phyloP scores from a whole-genome alignment of 1,140 invertebrate genomes.

The Calosoma granatense region DNA sequence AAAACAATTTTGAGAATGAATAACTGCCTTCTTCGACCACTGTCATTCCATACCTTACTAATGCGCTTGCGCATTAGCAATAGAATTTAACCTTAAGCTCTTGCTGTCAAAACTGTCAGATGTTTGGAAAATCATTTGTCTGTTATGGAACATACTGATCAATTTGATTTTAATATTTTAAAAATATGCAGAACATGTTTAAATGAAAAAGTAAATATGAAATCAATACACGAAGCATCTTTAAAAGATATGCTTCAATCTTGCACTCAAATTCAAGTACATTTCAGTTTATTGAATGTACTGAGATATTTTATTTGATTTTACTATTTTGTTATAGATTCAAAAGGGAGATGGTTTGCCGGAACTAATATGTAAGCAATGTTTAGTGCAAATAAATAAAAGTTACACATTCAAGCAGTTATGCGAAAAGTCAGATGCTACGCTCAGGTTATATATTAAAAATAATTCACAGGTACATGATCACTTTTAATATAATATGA shows the following conservation, averaged over 20 bases:
- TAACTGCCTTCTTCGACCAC: no score
- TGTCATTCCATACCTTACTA: no score
- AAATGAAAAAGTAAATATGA: constrained; percentile 27
- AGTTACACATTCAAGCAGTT: constrained; percentile 31
- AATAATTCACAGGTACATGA: no score
- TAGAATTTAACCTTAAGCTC: no score
- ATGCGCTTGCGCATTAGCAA: no score
- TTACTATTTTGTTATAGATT: constrained; percentile 22
- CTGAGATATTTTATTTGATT: constrained; percentile 3
- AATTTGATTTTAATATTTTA: no score
- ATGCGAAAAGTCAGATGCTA: constrained; percentile 32
- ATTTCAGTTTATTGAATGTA: constrained; percentile 5
- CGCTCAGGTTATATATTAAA: constrained; percentile 27
- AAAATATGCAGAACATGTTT: constrained; percentile 32
- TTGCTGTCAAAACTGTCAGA: no score
- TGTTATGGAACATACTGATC: no score
- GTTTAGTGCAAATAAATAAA: constrained; percentile 28
- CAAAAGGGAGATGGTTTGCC: constrained; percentile 31
- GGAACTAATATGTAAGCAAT: constrained; percentile 30
- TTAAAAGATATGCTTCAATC: constrained; percentile 32
- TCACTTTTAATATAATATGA: no score
- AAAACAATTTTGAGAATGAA: no score
- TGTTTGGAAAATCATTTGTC: no score
- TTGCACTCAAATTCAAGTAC: constrained; percentile 27
- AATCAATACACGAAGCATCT: constrained; percentile 28